Evolutionary conservation across 2,797 vertebrate species (phyloP), one percentile per base, ranked within the genome.

Genomic region (Crocidura indochinensis): DNA sequence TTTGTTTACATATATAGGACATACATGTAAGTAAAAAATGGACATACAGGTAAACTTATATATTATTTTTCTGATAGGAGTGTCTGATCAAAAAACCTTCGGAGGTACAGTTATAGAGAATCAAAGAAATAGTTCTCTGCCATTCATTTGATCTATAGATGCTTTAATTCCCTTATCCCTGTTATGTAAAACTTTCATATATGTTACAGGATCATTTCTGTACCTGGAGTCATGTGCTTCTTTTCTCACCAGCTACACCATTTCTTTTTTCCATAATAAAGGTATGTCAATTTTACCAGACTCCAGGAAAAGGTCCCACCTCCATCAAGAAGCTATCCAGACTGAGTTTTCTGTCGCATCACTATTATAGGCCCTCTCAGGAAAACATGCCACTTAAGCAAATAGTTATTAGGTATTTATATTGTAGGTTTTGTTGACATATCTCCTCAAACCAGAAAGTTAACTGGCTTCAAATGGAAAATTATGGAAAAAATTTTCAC

Each of bases 401-500:
- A 24, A 53, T 9, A 31, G 53, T 44, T 78, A 46, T 88, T 85
- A 78, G 53, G 56, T 74, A 26, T 74, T 10, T 62, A 22, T 26
- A 10, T 26, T 77, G 15, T 17, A 56, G 84, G 24, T 91, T 95
- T 94, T 81, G 77, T 60, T 80, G 26, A 85, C 38, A 82, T 94
- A 65, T 75, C 20, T 84, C 12, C 29, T n/a, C 65, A 49, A 86
- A 75, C 22, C 49, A 86, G 62, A 93, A 67, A 84, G 84, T 5
- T 93, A 53, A 17, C 51, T 64, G 62, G 15, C 87, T 47, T 86
- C 91, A 74, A 90, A 87, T 71, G 67, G 31, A 78, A 95, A 27
- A 72, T 19, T 82, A 75, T 69, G 38, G 46, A 90, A 87, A 89
- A 87, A n/a, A 29, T 94, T 94, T 84, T 64, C 62, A 84, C 75